Conservation (phyloP, 2,888 invertebrate species). For the Ferrisia virgata region DNA sequence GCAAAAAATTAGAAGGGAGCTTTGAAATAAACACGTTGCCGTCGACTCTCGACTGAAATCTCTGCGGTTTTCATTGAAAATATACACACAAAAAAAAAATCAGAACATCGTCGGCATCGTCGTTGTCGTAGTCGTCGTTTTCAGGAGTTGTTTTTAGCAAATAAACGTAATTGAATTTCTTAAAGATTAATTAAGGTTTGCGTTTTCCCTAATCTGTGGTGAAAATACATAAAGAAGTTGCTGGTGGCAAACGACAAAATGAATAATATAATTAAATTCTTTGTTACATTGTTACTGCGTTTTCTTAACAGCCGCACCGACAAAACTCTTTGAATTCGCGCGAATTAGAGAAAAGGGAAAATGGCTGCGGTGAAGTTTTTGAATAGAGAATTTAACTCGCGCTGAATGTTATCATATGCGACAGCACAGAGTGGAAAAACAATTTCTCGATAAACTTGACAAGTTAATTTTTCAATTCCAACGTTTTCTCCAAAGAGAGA, state of each 20-base stretch:
- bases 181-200: slow-evolving; percentile 3
- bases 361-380: neutral
- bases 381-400: slow-evolving; percentile 18
- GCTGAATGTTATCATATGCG: slow-evolving; percentile 16
- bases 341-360: neutral
- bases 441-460: slow-evolving; percentile 15
- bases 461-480: slow-evolving; percentile 20
- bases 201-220: neutral
- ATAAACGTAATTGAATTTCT: slow-evolving; percentile 10
- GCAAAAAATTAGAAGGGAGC: neutral
- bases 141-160: neutral
- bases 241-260: slow-evolving; percentile 24
- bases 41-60: neutral
- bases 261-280: slow-evolving; percentile 32
- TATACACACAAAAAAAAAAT: neutral
- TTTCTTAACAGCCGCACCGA: neutral
- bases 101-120: no score
- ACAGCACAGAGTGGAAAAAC: slow-evolving; percentile 9
- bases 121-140: neutral
- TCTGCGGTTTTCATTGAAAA: neutral
- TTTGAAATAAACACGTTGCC: neutral
- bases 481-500: neutral
- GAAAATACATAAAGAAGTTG: neutral
- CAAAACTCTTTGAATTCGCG: neutral
- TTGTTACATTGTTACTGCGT: slow-evolving; percentile 16